Evolutionary conservation across 2,888 invertebrate species (phyloP), one percentile per base, ranked within the genome.

Genomic region (Dorcus hopei): DNA sequence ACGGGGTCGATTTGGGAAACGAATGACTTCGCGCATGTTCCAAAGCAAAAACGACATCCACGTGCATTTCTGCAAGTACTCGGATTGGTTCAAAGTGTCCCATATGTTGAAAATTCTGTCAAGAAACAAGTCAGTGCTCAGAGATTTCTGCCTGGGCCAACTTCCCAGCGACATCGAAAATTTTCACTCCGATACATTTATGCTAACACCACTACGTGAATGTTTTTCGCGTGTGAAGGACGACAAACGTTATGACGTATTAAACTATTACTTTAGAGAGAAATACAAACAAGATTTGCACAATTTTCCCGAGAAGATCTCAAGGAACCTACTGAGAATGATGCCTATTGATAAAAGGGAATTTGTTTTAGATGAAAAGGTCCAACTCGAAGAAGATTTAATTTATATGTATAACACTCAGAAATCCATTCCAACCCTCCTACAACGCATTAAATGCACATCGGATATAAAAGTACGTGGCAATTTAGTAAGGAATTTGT

Each of bases 401-500:
- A 26, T 57, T 16, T 47, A 47, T 8, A 42, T 51, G 14, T 57
- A 47, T 14, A 26, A 5, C 11, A 23, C 52, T n/a, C 11, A 3
- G 9, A 51, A 52, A 14, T 57, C 57, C 7, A 57, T 57, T 23
- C 57, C 57, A 23, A 9, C 40, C 8, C 33, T 57, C 9, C 52
- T 52, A 11, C 2, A 45, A 5, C 43, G 41, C 7, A 38, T 57
- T n/a, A 40, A 57, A 26, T 39, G 52, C 23, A 41, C 51, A 11
- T 51, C 47, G 11, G 43, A 45, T 45, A 19, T 16, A 0, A 11
- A 45, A 7, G 23, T 14, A 16, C 42, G 57, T 14, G 11, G 2
- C 11, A 19, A 47, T 33, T 43, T 51, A 39, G 38, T 23, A 16
- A n/a, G 3, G 8, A 39, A 16, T 23, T 38, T 57, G 14, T 50